Base-by-base conservation (phyloP, 2,113 vertebrate species). In the Sinocyclocheilus grahami region DNA sequence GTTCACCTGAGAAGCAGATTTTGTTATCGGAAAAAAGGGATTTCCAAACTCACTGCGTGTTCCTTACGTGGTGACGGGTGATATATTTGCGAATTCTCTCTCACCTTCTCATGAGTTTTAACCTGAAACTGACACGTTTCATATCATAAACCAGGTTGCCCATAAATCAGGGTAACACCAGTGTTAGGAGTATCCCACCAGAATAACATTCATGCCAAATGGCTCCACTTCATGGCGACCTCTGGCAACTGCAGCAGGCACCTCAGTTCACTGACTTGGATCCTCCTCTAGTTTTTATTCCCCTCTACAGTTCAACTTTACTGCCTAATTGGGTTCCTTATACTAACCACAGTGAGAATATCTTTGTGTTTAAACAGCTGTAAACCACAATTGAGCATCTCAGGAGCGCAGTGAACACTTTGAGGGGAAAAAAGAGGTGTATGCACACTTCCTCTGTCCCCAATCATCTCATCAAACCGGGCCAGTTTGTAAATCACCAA, bases 311-410 rank as follows among this genome's bases (percentile, higher is more conserved):
- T 72, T 82, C 83, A 74, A 55, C 80, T 89, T 89, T 86, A 89
- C 79, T 67, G 60, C 85, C 88, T 89, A 80, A 88, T 88, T 89
- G 84, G 79, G 63, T 55, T 86, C 81, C 87, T 88, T 72, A 82
- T 84, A 88, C 77, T 87, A 80, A 87, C 85, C 85, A 84, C 79
- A 60, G 69, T 81, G 76, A 90, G 87, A 86, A 83, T 78, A 83
- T 78, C 62, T 83, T 84, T 53, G 42, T 90, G 86, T 88, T 90
- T 90, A 89, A 88, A 90, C 88, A 91, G 88, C 86, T 91, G 87
- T 88, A 86, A 89, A 89, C 83, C 86, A 85, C 84, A 78, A 89
- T 86, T 83, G 85, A 63, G 78, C 88, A 86, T 89, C 82, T 91
- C 78, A 33, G 48, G 78, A 80, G 85, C 82, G 74, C 67, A 74